A percentile compares a stretch with the other conserved stretches of the same genome.
Evolutionary conservation across 2,113 vertebrate species (phyloP).

Genomic region (Esox niger): DNA sequence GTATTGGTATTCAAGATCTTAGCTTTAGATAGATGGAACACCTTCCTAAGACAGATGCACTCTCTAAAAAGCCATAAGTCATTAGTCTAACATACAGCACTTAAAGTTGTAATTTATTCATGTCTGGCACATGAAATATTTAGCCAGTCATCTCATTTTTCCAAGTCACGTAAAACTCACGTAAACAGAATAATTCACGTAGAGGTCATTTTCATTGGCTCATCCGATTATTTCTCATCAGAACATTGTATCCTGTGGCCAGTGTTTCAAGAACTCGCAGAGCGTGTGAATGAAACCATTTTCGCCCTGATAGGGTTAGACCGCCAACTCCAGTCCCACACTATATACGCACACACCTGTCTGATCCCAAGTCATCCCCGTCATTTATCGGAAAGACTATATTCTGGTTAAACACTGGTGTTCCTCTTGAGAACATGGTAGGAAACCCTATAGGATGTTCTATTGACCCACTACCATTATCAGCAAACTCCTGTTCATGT

Average conservation of each 20-base stretch:
- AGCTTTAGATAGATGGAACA: no score
- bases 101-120: conserved; percentile 35
- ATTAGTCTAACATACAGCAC: not conserved
- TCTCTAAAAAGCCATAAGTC: not conserved
- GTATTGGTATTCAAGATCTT: no score
- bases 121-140: conserved; percentile 54
- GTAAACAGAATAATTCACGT: conserved; percentile 12
- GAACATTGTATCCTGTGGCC: not conserved
- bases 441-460: not conserved
- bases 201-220: not conserved
- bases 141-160: not conserved
- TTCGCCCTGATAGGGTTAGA: not conserved
- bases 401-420: not conserved
- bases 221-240: not conserved
- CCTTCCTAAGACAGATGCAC: no score
- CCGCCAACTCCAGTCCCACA: not conserved
- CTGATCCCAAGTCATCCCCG: no score
- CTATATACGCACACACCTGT: not conserved
- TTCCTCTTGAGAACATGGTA: not conserved
- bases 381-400: not conserved
- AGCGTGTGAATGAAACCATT: conserved; percentile 3
- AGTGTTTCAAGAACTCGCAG: not conserved
- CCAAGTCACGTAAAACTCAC: no score
- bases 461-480: not conserved
- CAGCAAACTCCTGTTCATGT: conserved; percentile 16